Evolutionary conservation across 2,888 invertebrate species (phyloP), one percentile per base, ranked within the genome.

Genomic region (Plutella xylostella): DNA sequence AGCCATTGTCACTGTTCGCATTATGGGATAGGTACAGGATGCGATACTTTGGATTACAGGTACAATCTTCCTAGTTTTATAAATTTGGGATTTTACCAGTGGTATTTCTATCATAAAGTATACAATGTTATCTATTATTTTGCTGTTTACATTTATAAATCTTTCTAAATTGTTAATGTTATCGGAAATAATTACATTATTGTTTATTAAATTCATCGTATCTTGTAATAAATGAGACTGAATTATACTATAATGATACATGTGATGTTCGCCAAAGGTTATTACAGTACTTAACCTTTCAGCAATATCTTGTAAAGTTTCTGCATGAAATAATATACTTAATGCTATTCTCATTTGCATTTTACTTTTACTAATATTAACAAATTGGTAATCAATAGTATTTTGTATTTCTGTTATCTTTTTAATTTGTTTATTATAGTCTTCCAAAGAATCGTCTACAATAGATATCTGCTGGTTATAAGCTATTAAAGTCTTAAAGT

Each of bases 161-260:
- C 15, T 14, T 31, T 46, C 38, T 19, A 43, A 31, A 31, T 46
- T 43, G 39, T 46, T 46, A 38, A 46, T 22, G 20, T 45, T 45
- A 7, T 45, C 6, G 2, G 41, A 33, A 4, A 41, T 48, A 34
- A 43, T 43, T 18, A 31, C 31, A 31, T 6, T 4, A 9, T 6
- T 31, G 4, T 12, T 6, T 12, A 31, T 31, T n/a, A 31, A n/a
- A 12, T 31, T 31, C 14, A 31, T 9, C 4, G 31, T 31, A 9
- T 31, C 7, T n/a, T 31, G n/a, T n/a, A n/a, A n/a, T n/a, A n/a
- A n/a, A n/a, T n/a, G n/a, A n/a, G n/a, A n/a, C 28, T 47, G 20
- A 22, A 49, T 18, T 40, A 49, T 49, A 45, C 49, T 49, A 43
- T 45, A 45, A 19, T 47, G 45, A 45, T 43, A 49, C 45, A 49